A percentile compares a stretch with the other conserved stretches of the same genome.
phyloP scores from a whole-genome alignment of 2,797 vertebrate genomes.

The Anabas testudineus region DNA sequence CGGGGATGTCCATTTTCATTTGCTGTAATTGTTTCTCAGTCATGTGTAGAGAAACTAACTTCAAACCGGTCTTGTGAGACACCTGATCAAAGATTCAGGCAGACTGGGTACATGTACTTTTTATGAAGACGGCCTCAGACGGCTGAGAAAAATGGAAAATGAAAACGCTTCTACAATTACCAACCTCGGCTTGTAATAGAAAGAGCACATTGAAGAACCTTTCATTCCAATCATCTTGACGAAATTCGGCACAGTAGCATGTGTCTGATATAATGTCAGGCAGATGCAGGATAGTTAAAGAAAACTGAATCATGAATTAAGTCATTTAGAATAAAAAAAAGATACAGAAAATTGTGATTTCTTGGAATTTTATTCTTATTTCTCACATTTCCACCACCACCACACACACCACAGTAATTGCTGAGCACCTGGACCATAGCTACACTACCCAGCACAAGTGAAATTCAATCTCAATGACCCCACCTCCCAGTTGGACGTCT shows the following conservation, averaged over 20 bases:
- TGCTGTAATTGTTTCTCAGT: conserved; percentile 63
- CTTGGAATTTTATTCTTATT: too few relatives aligned
- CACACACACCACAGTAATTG: background rate
- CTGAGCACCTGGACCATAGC: background rate
- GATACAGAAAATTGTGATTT: too few relatives aligned
- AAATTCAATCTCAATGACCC: background rate
- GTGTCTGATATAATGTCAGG: conserved; percentile 9
- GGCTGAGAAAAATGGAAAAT: conserved; percentile 46
- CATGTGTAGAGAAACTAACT: conserved; percentile 55
- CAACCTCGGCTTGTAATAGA: background rate
- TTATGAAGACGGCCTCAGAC: conserved; percentile 23
- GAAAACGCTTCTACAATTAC: conserved; percentile 21
- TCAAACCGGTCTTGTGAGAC: conserved; percentile 47
- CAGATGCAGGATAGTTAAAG: conserved; percentile 4
- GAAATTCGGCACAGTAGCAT: conserved; percentile 6
- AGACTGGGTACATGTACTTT: conserved; percentile 41
- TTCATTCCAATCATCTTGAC: conserved; percentile 11
- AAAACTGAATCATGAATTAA: background rate
- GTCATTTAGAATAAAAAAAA: background rate
- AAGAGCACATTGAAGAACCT: background rate
- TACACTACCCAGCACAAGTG: too few relatives aligned
- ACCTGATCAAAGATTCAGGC: conserved; percentile 45
- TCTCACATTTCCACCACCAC: too few relatives aligned
- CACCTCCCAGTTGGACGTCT: background rate
- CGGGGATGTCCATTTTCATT: conserved; percentile 66